A percentile compares a stretch with the other conserved stretches of the same genome.
Evolutionary conservation across 1,140 invertebrate species (phyloP).

Genomic region (Akabosia matsudoensis): DNA sequence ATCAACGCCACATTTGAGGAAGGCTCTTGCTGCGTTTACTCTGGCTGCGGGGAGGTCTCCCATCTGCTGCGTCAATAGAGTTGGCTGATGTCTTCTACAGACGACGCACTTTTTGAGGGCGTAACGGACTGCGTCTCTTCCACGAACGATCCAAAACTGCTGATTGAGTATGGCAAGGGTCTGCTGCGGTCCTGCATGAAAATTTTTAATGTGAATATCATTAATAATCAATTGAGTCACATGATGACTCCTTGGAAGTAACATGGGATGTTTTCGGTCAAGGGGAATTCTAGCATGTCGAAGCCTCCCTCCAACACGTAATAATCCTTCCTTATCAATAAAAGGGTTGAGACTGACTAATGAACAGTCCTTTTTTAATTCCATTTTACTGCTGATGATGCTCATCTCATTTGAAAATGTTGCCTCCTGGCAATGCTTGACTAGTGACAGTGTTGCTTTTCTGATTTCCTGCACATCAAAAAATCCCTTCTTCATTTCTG

Average conservation of each 20-base stretch:
- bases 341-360: not conserved
- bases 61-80: constrained; percentile 46
- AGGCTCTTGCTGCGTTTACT: constrained; percentile 37
- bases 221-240: constrained; percentile 45
- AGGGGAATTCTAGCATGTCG: constrained; percentile 33
- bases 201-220: constrained; percentile 44
- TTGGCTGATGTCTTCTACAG: constrained; percentile 44
- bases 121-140: constrained; percentile 41
- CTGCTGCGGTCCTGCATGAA: constrained; percentile 46
- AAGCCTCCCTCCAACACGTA: constrained; percentile 44
- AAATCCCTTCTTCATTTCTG: too few relatives aligned
- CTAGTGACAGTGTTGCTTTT: too few relatives aligned
- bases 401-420: not conserved
- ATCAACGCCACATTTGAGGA: not conserved
- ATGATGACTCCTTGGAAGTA: constrained; percentile 46
- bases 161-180: constrained; percentile 37
- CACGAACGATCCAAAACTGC: constrained; percentile 43
- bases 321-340: constrained; percentile 36
- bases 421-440: not conserved
- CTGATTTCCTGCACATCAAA: too few relatives aligned
- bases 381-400: not conserved
- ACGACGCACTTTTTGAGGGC: constrained; percentile 47
- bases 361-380: not conserved
- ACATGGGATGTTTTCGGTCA: constrained; percentile 42
- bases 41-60: constrained; percentile 47